Evolutionary conservation across 23 tunicate genomes (phyloP).

Genomic region (Halocynthia aurantium): DNA sequence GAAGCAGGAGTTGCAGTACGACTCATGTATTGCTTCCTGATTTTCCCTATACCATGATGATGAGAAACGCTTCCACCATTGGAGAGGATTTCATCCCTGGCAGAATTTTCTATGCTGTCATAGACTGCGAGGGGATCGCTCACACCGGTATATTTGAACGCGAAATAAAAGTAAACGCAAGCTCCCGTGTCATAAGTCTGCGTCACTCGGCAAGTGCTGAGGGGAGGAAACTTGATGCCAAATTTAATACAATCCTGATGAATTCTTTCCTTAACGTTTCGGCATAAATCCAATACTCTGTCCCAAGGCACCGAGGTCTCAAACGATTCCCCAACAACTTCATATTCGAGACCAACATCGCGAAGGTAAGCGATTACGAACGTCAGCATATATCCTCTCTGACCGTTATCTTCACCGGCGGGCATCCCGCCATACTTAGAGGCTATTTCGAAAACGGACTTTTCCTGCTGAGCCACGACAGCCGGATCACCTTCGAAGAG

Average conservation of each 20-base stretch:
- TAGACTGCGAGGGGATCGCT: conserved; percentile 63
- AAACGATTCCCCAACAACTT: conserved; percentile 83
- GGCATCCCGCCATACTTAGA: conserved; percentile 81
- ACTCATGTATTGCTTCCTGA: conserved; percentile 78
- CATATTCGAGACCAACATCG: conserved; percentile 76
- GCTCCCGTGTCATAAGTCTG: conserved; percentile 97
- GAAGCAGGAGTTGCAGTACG: conserved; percentile 58
- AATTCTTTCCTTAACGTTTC: conserved; percentile 81
- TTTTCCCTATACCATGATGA: conserved; percentile 89
- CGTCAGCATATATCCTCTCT: conserved; percentile 90
- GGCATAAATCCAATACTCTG: conserved; percentile 64
- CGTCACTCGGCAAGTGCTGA: conserved; percentile 83
- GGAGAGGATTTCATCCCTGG: conserved; percentile 78
- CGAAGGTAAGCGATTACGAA: conserved; percentile 86
- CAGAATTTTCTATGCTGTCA: conserved; percentile 73
- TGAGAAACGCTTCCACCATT: conserved; percentile 88
- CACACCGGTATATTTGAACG: conserved; percentile 82
- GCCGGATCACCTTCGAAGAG: conserved; percentile 83
- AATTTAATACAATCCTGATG: conserved; percentile 51
- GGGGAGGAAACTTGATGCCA: conserved; percentile 68
- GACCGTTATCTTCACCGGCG: conserved; percentile 95
- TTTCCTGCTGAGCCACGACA: conserved; percentile 81
- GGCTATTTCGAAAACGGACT: conserved; percentile 77
- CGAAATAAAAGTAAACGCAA: conserved; percentile 86
- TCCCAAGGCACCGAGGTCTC: conserved; percentile 98